phyloP scores from a whole-genome alignment of 2,113 vertebrate genomes.

The Leptobrachium ailaonicum region DNA sequence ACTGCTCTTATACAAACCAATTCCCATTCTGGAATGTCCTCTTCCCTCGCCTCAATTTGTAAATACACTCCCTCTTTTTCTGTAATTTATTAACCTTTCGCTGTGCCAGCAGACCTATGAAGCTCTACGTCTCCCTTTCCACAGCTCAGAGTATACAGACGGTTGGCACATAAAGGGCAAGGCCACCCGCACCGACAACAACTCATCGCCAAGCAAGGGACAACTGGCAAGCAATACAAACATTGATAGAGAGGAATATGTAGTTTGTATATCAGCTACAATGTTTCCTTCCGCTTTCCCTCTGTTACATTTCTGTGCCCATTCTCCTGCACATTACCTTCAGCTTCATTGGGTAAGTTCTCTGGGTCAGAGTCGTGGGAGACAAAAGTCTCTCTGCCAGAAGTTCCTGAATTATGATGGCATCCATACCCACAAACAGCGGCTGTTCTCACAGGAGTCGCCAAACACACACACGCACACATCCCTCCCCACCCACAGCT shows the following conservation, averaged over 20 bases:
- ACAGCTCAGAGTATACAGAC: too few relatives aligned
- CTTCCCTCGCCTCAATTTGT: not conserved
- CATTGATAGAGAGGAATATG: not conserved
- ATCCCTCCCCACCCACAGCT: conserved; percentile 40
- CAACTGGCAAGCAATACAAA: not conserved
- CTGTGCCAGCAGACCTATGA: not conserved
- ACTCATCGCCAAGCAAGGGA: not conserved
- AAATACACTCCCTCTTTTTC: not conserved
- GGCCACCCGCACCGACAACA: too few relatives aligned
- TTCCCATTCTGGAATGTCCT: not conserved
- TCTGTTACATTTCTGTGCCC: conserved; percentile 37
- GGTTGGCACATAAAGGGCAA: too few relatives aligned
- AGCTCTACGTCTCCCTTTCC: not conserved
- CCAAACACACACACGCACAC: conserved; percentile 44
- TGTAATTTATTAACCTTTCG: not conserved
- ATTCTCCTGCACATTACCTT: conserved; percentile 73
- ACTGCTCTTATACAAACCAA: too few relatives aligned
- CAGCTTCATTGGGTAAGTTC: conserved; percentile 75
- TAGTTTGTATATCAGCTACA: not conserved
- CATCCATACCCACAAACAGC: conserved; percentile 77
- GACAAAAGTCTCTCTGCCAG: conserved; percentile 91
- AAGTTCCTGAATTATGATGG: conserved; percentile 90
- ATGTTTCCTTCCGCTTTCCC: not conserved
- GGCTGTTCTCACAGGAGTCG: conserved; percentile 27
- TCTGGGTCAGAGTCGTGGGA: conserved; percentile 80